Evolutionary conservation across 2,888 invertebrate genomes (phyloP).

Genomic region (Agrotis segetum): DNA sequence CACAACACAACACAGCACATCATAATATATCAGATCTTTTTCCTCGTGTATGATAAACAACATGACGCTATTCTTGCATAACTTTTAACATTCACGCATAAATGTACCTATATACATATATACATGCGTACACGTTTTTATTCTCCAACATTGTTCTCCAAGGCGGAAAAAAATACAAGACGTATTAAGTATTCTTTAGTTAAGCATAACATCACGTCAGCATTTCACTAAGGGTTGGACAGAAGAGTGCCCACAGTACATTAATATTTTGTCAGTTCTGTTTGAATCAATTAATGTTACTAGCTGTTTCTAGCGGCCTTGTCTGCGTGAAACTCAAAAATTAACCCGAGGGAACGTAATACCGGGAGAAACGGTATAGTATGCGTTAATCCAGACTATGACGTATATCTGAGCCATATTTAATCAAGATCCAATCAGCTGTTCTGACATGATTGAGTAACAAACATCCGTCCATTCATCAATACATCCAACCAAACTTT

Average conservation of each 20-base stretch:
- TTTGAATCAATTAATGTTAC: background rate
- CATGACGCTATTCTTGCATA: conserved; percentile 10
- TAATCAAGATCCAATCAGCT: too few species aligned
- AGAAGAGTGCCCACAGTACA: background rate
- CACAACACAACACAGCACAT: background rate
- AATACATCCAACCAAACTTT: too few species aligned
- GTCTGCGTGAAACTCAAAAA: too few species aligned
- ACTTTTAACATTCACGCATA: conserved; percentile 25
- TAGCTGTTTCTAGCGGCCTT: too few species aligned
- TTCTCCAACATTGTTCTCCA: background rate
- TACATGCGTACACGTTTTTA: background rate
- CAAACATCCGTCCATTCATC: too few species aligned
- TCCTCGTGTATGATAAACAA: background rate
- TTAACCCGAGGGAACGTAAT: too few species aligned
- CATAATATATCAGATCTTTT: conserved; percentile 6
- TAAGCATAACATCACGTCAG: too few species aligned
- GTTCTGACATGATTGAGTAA: too few species aligned
- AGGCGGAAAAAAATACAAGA: background rate
- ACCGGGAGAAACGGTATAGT: too few species aligned
- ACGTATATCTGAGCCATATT: too few species aligned
- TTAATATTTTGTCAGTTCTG: background rate
- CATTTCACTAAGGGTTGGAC: background rate
- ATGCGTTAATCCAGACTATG: too few species aligned
- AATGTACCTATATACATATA: background rate
- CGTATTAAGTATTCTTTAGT: too few species aligned